Base-by-base conservation (phyloP, 2,113 vertebrate genomes). In the Danionella cerebrum region DNA sequence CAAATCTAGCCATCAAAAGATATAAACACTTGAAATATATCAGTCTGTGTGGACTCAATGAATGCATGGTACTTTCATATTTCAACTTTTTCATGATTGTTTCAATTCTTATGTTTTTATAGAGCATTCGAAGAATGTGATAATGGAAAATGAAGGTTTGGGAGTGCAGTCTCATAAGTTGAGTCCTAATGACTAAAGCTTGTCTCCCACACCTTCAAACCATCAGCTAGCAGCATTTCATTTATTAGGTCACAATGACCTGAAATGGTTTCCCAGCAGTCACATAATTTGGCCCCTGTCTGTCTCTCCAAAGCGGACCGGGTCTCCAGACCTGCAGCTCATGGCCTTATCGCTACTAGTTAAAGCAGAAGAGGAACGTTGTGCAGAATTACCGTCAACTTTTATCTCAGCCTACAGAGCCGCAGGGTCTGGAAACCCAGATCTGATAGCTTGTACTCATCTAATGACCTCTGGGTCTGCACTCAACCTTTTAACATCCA, bases 381-480 rank as follows among this genome's bases (percentile, higher is more conserved):
- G 48, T 51, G 63, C 62, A 35, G 51, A 66, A 73, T 76, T 72
- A 67, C 67, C 67, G 50, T 73, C 67, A 70, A 65, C 63, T 70
- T 62, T 76, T 76, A 76, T 73, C 75, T 57, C 33, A 33, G 59
- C 45, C 64, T 57, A 50, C 59, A 48, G 66, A 33, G 50, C 67
- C 48, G 25, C 29, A 24, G 41, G 55, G 60, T 21, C 70, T 72
- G 65, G 42, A 25, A 62, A 48, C 42, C 47, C 48, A 72, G 54
- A 62, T 63, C 70, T 44, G 66, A 73, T 70, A 55, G 62, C 55
- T 59, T 36, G 35, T 45, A 27, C 59, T 65, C 54, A 53, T 65
- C 70, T 72, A 76, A 72, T 70, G 70, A 66, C 70, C 67, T 66
- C 65, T 22, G 70, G 62, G 45, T 58, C 31, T 51, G 31, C 65